A percentile compares a stretch with the other conserved stretches of the same genome.
Conservation (phyloP, 2,888 invertebrate species). For the Limulus polyphemus region DNA sequence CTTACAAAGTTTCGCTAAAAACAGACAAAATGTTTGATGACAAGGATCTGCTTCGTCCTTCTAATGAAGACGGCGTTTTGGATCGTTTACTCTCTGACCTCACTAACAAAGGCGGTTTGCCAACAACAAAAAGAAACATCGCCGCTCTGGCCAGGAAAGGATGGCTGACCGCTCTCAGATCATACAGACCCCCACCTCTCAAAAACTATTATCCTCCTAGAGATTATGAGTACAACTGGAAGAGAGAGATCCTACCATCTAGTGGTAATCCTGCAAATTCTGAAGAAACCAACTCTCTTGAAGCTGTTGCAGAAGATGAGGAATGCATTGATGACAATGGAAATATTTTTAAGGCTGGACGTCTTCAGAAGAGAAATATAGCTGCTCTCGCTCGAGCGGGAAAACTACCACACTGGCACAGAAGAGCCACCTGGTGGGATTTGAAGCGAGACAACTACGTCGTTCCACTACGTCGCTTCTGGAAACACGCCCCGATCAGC, state of each 20-base stretch:
- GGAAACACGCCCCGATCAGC: no score
- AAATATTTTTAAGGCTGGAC: background rate
- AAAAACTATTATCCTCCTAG: no score
- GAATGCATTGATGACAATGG: background rate
- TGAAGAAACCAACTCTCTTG: background rate
- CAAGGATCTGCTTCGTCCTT: no score
- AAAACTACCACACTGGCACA: background rate
- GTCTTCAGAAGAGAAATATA: background rate
- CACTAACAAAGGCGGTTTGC: no score
- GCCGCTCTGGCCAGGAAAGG: conserved; percentile 1
- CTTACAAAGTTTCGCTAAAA: no score
- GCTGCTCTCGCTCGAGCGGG: background rate
- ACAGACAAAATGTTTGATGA: no score
- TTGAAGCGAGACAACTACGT: background rate
- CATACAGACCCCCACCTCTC: background rate
- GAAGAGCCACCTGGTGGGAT: background rate
- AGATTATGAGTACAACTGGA: no score
- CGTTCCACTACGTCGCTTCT: no score
- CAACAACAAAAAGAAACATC: background rate
- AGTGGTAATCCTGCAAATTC: background rate
- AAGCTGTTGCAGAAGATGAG: background rate
- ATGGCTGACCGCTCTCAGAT: background rate
- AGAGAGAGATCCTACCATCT: no score
- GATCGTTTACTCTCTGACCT: no score
- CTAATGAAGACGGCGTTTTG: no score